A percentile compares a stretch with the other conserved stretches of the same genome.
Conservation (phyloP, 2,888 invertebrate genomes). For the Macrosiphum euphorbiae region DNA sequence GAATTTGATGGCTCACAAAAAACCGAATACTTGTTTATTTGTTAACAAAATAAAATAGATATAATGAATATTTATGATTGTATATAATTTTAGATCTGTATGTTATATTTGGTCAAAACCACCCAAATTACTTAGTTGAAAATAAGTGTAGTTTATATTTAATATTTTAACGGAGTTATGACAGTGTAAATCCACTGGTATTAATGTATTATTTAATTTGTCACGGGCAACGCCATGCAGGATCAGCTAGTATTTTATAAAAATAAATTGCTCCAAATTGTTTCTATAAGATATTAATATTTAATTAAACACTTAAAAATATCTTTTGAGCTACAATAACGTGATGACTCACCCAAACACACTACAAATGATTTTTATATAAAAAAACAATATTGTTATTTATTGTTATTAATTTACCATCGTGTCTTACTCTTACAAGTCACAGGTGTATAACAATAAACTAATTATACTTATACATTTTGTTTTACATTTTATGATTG, state of each 20-base stretch:
- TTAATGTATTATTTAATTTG: no score
- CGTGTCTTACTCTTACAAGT: background rate
- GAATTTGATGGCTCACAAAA: no score
- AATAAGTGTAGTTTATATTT: no score
- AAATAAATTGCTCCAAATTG: background rate
- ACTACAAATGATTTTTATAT: background rate
- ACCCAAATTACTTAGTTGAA: no score
- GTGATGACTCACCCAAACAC: background rate
- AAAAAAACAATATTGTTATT: background rate
- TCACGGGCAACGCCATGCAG: no score
- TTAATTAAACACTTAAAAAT: background rate
- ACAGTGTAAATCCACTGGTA: no score
- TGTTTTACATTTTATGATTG: background rate
- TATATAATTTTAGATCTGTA: no score
- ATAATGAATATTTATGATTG: no score
- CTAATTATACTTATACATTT: background rate
- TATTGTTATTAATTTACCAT: slow-evolving; percentile 3
- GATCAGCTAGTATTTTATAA: background rate
- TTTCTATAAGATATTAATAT: background rate
- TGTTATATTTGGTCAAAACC: no score
- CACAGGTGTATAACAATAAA: background rate
- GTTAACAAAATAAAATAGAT: no score
- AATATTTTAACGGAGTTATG: no score
- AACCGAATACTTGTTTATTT: no score
- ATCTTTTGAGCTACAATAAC: background rate